These are phyloP conservation scores for Heterocephalus glaber DNA, from an alignment of 2,113 vertebrate genomes.

Conservation along the genomic window DNA sequence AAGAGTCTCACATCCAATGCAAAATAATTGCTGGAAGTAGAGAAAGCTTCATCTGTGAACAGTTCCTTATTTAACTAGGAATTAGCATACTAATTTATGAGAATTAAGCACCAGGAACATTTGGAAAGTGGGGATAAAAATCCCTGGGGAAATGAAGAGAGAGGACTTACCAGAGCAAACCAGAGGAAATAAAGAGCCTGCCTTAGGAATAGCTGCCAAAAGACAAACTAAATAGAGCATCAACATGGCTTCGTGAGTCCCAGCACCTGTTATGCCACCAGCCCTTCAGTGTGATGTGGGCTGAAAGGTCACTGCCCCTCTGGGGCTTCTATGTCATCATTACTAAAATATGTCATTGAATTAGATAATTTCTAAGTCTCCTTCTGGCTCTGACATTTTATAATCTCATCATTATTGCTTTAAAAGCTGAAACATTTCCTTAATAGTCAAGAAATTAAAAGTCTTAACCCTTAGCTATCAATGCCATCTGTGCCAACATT, in stretches of 20 bases:
- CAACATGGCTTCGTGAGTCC: background rate
- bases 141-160: too few relatives aligned
- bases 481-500: constrained; percentile 3
- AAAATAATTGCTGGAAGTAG: background rate
- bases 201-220: background rate
- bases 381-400: background rate
- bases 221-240: background rate
- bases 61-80: background rate
- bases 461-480: constrained; percentile 41
- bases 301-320: background rate
- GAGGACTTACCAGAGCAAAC: background rate
- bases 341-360: constrained; percentile 13
- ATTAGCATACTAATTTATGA: background rate
- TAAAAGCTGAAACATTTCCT: constrained; percentile 18
- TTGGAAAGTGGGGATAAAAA: background rate
- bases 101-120: background rate
- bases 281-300: background rate
- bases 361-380: background rate
- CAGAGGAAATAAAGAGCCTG: background rate
- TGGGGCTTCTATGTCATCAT: background rate
- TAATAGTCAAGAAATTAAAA: constrained; percentile 56
- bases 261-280: background rate
- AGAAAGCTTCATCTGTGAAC: background rate
- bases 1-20: background rate
- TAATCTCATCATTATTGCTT: constrained; percentile 19